phyloP scores from a whole-genome alignment of 2,113 vertebrate species.

The Pelvicachromis taeniatus region DNA sequence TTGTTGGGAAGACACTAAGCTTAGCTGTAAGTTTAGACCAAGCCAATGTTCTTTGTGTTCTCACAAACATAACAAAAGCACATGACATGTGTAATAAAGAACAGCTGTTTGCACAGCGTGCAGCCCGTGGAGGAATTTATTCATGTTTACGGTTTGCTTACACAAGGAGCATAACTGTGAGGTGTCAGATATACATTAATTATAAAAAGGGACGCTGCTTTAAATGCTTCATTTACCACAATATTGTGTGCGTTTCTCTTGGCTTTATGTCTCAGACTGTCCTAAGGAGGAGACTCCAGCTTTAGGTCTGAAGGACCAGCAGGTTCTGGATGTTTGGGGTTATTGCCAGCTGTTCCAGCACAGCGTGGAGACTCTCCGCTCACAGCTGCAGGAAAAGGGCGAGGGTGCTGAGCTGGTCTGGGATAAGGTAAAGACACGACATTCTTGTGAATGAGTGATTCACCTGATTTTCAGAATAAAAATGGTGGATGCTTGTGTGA shows the following conservation, averaged over 20 bases:
- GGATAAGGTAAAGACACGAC: slow-evolving; percentile 84
- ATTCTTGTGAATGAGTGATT: not conserved
- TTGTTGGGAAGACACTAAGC: not conserved
- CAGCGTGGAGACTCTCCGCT: slow-evolving; percentile 87
- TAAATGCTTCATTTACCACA: not conserved
- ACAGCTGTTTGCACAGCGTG: not conserved
- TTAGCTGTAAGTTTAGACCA: not conserved
- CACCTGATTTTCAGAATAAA: not conserved
- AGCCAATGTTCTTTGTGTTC: not conserved
- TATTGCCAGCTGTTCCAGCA: slow-evolving; percentile 84
- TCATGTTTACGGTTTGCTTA: not conserved
- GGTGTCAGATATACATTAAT: not conserved
- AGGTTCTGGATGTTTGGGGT: slow-evolving; percentile 86
- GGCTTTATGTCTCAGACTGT: slow-evolving; percentile 44
- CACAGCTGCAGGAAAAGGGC: slow-evolving; percentile 85
- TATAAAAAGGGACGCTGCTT: not conserved
- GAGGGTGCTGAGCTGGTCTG: slow-evolving; percentile 89
- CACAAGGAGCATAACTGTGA: not conserved
- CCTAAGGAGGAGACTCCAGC: slow-evolving; percentile 72
- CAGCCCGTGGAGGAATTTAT: not conserved
- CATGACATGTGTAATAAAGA: not conserved
- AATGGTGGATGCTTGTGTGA: not conserved
- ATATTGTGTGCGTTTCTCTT: not conserved
- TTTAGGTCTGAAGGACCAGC: slow-evolving; percentile 87
- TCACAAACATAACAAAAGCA: not conserved